These are phyloP conservation scores for Cromileptes altivelis DNA, from an alignment of 2,113 vertebrate genomes.

Conservation along the genomic window DNA sequence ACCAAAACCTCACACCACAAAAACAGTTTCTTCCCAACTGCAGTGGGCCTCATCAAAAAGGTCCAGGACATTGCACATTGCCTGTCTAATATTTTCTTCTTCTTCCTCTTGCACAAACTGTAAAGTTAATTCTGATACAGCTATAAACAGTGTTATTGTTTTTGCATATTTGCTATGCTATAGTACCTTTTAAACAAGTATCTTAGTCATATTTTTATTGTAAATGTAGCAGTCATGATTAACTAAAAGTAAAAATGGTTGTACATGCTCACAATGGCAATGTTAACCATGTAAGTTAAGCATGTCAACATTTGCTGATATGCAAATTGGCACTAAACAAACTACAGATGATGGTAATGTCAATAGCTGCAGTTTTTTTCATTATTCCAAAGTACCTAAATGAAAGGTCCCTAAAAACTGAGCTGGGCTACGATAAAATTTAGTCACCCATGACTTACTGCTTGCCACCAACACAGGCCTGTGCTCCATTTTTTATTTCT, in stretches of 20 bases:
- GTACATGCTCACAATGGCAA: background rate
- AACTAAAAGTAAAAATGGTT: background rate
- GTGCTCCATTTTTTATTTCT: background rate
- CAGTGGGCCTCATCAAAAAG: too few species aligned
- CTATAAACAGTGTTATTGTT: too few species aligned
- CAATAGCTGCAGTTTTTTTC: background rate
- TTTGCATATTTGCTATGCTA: too few species aligned
- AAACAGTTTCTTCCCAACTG: too few species aligned
- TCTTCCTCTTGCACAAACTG: too few species aligned
- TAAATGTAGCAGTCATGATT: background rate
- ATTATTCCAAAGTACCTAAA: background rate
- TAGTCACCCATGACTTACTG: background rate
- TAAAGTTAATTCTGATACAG: too few species aligned
- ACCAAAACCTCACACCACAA: too few species aligned
- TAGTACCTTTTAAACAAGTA: too few species aligned
- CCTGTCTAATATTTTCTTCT: too few species aligned
- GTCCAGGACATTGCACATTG: too few species aligned
- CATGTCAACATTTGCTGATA: background rate
- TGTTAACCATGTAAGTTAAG: background rate
- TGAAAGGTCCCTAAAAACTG: background rate
- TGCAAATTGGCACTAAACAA: background rate
- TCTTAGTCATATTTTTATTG: too few species aligned
- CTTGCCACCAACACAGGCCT: background rate
- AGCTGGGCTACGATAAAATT: background rate
- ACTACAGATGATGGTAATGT: background rate